Evolutionary conservation across 1,140 invertebrate genomes (phyloP).

Genomic region (Vollenhovia emeryi): DNA sequence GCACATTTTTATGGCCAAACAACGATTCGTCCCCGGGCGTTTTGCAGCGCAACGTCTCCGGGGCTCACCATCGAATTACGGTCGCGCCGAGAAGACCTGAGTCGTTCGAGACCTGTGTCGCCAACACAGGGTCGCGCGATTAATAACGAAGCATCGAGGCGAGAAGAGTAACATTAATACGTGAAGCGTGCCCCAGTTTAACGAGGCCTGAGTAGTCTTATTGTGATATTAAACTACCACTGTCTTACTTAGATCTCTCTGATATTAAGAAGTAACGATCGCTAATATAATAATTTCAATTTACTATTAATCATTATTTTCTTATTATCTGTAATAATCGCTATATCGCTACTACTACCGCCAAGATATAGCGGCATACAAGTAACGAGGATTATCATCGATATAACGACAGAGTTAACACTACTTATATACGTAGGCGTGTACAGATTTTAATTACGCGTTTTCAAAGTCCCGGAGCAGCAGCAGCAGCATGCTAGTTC

Average conservation of each 20-base stretch:
- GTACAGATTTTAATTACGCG: constrained; percentile 69
- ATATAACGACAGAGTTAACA: constrained; percentile 62
- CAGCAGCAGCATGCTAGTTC: constrained; percentile 30
- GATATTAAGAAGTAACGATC: constrained; percentile 83
- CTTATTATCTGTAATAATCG: constrained; percentile 69
- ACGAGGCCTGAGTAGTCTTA: constrained; percentile 86
- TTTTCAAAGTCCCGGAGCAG: constrained; percentile 21
- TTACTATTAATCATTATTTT: constrained; percentile 76
- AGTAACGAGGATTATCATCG: constrained; percentile 62
- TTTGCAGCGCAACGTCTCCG: constrained; percentile 20
- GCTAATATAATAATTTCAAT: constrained; percentile 77
- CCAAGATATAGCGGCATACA: constrained; percentile 65
- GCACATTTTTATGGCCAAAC: constrained; percentile 29
- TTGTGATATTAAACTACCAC: constrained; percentile 86
- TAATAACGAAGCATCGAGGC: constrained; percentile 69
- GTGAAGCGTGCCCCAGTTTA: constrained; percentile 79
- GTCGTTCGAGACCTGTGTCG: constrained; percentile 54
- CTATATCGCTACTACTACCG: constrained; percentile 65
- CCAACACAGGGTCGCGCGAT: constrained; percentile 54
- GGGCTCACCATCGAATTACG: constrained; percentile 61
- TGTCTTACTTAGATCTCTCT: constrained; percentile 86
- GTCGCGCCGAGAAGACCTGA: constrained; percentile 53
- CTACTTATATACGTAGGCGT: constrained; percentile 63
- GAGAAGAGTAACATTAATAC: constrained; percentile 61
- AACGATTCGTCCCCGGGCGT: constrained; percentile 57